Evolutionary conservation across 1,140 invertebrate species (phyloP), one percentile per base, ranked within the genome.

Genomic region (Ectropis grisescens): DNA sequence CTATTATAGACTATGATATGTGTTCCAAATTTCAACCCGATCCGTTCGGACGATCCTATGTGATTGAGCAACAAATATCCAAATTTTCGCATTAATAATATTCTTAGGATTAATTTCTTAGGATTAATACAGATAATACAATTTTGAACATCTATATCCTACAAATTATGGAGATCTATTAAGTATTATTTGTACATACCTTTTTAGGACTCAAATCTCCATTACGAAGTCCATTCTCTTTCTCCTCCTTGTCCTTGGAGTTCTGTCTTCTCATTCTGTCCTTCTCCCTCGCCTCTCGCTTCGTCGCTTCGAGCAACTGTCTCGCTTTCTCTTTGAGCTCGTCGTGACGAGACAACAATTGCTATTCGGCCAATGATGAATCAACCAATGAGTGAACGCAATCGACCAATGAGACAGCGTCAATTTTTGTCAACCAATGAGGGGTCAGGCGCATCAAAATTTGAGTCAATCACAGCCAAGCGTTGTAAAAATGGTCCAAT

Each of bases 311-410:
- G 50, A 97, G 85, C 74, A 98, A 85, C 69, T 93, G 87, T 68
- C 93, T 89, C 33, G 95, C 95, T 82, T 93, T 85, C 86, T 97
- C 94, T 74, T 93, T 92, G 51, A 97, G 85, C 82, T 93, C 91
- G 50, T 93, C 91, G 70, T 94, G 91, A 23, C 92, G 87, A 51
- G 88, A 89, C 58, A 92, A 71, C 57, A 91, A 81, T 74, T 90
- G 86, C 89, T 92, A 76, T 30, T 22, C 32, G 30, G 13, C 35
- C 41, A 36, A 33, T n/a, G n/a, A n/a, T n/a, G n/a, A n/a, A n/a
- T n/a, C n/a, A n/a, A n/a, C n/a, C n/a, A n/a, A n/a, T n/a, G n/a
- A n/a, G n/a, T n/a, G n/a, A n/a, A n/a, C n/a, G n/a, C n/a, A n/a
- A n/a, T n/a, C n/a, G n/a, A n/a, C n/a, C n/a, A n/a, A n/a, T n/a